Evolutionary conservation across 2,888 invertebrate genomes (phyloP).

Genomic region (Rapana venosa): DNA sequence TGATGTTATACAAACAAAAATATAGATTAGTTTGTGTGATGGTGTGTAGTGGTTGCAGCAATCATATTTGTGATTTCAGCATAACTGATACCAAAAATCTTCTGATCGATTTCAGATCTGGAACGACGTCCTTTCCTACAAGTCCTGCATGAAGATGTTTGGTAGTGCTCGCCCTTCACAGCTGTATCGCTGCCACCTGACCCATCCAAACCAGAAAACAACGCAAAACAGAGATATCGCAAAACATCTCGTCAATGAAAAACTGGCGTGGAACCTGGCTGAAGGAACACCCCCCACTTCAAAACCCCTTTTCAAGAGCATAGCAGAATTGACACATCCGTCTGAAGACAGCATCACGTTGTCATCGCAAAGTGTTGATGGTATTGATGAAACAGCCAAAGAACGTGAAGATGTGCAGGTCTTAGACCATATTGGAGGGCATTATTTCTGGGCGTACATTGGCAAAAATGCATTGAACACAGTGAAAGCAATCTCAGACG

Average conservation of each 20-base stretch:
- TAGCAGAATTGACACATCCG: neutral
- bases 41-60: too few relatives aligned
- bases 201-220: neutral
- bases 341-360: neutral
- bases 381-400: neutral
- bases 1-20: too few relatives aligned
- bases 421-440: neutral
- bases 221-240: neutral
- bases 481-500: neutral
- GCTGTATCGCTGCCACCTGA: slow-evolving; percentile 3
- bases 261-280: neutral
- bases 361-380: neutral
- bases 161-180: neutral
- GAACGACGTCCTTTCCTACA: neutral
- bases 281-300: neutral
- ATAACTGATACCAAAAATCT: too few relatives aligned
- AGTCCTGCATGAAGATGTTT: neutral
- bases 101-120: neutral
- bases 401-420: neutral
- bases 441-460: slow-evolving; percentile 18
- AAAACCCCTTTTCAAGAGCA: neutral
- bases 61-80: too few relatives aligned
- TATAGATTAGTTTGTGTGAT: too few relatives aligned
- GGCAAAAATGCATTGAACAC: neutral
- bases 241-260: neutral